phyloP scores from a whole-genome alignment of 2,797 vertebrate genomes.

The Muraenolepis orangiensis region DNA sequence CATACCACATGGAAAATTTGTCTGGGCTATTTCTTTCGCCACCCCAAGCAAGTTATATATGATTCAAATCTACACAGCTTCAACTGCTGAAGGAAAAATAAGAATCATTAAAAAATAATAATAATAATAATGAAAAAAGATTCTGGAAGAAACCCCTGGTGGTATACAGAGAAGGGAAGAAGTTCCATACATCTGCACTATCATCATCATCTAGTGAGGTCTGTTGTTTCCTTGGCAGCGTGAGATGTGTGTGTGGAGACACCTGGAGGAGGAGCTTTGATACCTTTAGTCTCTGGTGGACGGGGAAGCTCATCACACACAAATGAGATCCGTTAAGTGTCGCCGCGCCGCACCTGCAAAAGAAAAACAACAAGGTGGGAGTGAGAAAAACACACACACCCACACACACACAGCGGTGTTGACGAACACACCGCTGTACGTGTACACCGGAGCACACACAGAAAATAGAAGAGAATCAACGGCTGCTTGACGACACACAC shows the following conservation, averaged over 20 bases:
- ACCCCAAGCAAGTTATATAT: neutral
- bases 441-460: too few relatives aligned
- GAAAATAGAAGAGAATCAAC: conserved; percentile 7
- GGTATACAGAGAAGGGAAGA: too few relatives aligned
- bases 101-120: conserved; percentile 20
- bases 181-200: neutral
- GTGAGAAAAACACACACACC: neutral
- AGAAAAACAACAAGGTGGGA: neutral
- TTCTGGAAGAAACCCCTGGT: conserved; percentile 18
- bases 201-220: conserved; percentile 10
- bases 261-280: conserved; percentile 60
- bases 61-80: neutral
- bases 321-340: conserved; percentile 75
- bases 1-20: neutral
- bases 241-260: conserved; percentile 53
- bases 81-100: conserved; percentile 5
- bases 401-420: conserved; percentile 52
- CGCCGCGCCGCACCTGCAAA: conserved; percentile 70
- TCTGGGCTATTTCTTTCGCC: neutral
- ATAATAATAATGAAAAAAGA: neutral
- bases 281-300: conserved; percentile 74
- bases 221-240: conserved; percentile 24
- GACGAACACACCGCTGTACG: conserved; percentile 29
- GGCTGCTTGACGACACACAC: neutral
- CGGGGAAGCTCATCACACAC: conserved; percentile 77